Evolutionary conservation across 2,888 invertebrate species (phyloP).

Genomic region (Serrognathus titanus): DNA sequence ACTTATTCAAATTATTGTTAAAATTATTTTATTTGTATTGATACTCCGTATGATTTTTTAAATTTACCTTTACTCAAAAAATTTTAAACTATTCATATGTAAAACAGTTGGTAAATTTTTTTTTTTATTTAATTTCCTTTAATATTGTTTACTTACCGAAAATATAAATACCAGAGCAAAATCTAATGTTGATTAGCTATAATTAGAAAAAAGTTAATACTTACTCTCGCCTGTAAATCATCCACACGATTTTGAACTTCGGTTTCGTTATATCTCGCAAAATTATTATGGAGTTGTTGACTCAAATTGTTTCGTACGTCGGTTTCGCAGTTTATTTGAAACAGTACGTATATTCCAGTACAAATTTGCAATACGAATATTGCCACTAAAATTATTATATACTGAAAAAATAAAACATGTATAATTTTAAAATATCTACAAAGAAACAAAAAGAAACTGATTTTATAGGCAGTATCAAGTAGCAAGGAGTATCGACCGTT

Average conservation of each 20-base stretch:
- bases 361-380: slow-evolving; percentile 70
- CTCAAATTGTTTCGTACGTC: slow-evolving; percentile 38
- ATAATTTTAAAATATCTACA: too few species aligned
- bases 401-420: slow-evolving; percentile 49
- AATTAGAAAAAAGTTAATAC: slow-evolving; percentile 7
- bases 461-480: too few species aligned
- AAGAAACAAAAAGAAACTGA: too few species aligned
- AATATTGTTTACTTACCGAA: too few species aligned
- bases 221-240: slow-evolving; percentile 59
- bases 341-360: slow-evolving; percentile 62
- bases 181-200: too few species aligned
- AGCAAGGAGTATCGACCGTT: too few species aligned
- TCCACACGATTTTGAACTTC: slow-evolving; percentile 56
- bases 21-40: neutral
- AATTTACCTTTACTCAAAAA: too few species aligned
- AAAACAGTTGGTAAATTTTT: too few species aligned
- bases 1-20: too few species aligned
- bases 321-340: slow-evolving; percentile 56
- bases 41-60: neutral
- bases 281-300: slow-evolving; percentile 39
- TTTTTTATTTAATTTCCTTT: too few species aligned
- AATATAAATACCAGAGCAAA: too few species aligned
- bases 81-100: too few species aligned
- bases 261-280: slow-evolving; percentile 49
- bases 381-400: slow-evolving; percentile 65